Conservation (phyloP, 1,140 invertebrate species). For the Galleria mellonella region DNA sequence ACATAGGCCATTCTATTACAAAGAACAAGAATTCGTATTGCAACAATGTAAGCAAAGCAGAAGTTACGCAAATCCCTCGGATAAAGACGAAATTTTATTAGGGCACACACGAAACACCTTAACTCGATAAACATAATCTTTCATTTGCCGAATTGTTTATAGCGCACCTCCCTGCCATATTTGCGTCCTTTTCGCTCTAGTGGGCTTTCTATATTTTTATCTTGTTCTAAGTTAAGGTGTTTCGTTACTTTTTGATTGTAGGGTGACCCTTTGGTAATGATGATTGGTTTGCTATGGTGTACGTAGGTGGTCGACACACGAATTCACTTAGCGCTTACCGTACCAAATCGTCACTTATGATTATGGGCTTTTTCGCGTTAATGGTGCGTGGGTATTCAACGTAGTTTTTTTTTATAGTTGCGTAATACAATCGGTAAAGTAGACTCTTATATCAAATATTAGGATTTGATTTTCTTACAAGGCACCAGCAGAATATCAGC, state of each 20-base stretch:
- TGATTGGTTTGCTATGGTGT: slow-evolving; percentile 54
- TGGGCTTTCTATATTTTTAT: slow-evolving; percentile 20
- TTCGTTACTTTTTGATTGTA: slow-evolving; percentile 43
- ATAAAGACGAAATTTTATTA: slow-evolving; percentile 66
- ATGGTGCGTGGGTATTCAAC: too few species aligned
- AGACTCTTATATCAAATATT: too few species aligned
- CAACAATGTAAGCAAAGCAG: slow-evolving; percentile 15
- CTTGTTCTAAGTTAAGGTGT: slow-evolving; percentile 41
- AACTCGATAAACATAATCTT: slow-evolving; percentile 72
- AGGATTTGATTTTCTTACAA: too few species aligned
- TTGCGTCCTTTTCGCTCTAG: slow-evolving; percentile 19
- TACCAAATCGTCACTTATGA: not conserved
- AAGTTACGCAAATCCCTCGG: slow-evolving; percentile 28
- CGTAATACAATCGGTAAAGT: too few species aligned
- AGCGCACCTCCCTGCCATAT: slow-evolving; percentile 17
- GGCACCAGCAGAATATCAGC: too few species aligned
- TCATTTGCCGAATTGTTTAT: slow-evolving; percentile 66
- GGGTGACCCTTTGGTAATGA: slow-evolving; percentile 52
- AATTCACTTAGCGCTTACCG: slow-evolving; percentile 53
- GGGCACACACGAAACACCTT: slow-evolving; percentile 49
- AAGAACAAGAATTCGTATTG: not conserved
- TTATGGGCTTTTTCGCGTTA: slow-evolving; percentile 2
- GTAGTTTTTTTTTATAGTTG: too few species aligned
- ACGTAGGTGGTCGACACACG: slow-evolving; percentile 58
- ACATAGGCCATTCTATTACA: slow-evolving; percentile 1